Evolutionary conservation across 2,113 vertebrate genomes (phyloP), one percentile per base, ranked within the genome.

Genomic region (Syngnathus scovelli): DNA sequence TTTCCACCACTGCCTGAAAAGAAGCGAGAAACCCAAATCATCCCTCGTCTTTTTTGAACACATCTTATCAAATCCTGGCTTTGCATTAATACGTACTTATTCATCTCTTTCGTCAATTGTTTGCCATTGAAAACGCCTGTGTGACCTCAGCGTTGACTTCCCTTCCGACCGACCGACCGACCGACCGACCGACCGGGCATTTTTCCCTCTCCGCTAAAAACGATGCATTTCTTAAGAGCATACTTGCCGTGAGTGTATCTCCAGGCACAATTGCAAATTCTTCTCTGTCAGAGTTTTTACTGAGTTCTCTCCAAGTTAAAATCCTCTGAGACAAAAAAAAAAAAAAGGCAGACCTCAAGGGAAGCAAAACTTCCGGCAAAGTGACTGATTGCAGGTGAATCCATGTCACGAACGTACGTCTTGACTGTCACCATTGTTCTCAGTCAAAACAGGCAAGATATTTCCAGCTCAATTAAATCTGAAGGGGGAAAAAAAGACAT

Each of bases 321-420:
- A 64, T 56, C 54, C 64, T 69, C 48, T 0, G 18, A 49, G 64
- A 56, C 54, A 49, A 19, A 67, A 71, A 68, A 56, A 61, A 61
- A 54, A 19, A 67, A 71, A 68, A 44, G 41, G 36, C 56, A 37
- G 76, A 74, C 68, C 74, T 73, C 77, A 51, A 66, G 79, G 74
- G 75, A 77, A 59, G 38, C 23, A 4, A 70, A 79, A 78, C 79
- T 74, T 83, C 69, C 52, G 60, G 41, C 76, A 55, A 62, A 48
- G 67, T 62, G 68, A 79, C 72, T 44, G 61, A 62, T 63, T 78
- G 64, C 43, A 56, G 75, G 73, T 81, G 78, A 81, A 81, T 68
- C 37, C 52, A 39, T 76, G 65, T 67, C 71, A 69, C 64, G 72
- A 38, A 51, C 71, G 62, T 33, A 58, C 51, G 67, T 65, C 68